These are phyloP conservation scores for Cromileptes altivelis DNA, from an alignment of 2,113 vertebrate species.

Conservation along the genomic window DNA sequence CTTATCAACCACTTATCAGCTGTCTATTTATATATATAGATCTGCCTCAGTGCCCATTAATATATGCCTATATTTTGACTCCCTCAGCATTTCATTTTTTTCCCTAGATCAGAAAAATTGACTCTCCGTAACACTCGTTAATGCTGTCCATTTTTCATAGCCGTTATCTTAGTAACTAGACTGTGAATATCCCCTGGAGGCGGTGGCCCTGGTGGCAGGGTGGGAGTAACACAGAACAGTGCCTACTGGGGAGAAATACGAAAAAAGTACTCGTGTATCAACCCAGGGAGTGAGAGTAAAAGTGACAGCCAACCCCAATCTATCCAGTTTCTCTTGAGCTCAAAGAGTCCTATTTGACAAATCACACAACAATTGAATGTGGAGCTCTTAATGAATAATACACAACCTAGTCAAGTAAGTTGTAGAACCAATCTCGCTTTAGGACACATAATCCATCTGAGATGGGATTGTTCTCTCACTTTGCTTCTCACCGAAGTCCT, in stretches of 20 bases:
- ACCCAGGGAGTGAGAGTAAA: slow-evolving; percentile 41
- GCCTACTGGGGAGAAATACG: slow-evolving; percentile 22
- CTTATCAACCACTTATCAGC: slow-evolving; percentile 68
- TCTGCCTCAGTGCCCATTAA: slow-evolving; percentile 63
- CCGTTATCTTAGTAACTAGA: slow-evolving; percentile 67
- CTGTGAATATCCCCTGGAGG: slow-evolving; percentile 62
- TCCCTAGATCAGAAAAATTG: slow-evolving; percentile 65
- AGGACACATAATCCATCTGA: slow-evolving; percentile 62
- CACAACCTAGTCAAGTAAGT: slow-evolving; percentile 61
- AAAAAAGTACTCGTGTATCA: slow-evolving; percentile 21
- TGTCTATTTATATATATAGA: slow-evolving; percentile 53
- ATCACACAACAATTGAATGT: slow-evolving; percentile 66
- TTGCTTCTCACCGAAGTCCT: slow-evolving; percentile 28
- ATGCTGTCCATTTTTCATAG: slow-evolving; percentile 77
- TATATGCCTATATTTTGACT: slow-evolving; percentile 76
- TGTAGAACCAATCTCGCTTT: slow-evolving; percentile 62
- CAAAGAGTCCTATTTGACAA: slow-evolving; percentile 63
- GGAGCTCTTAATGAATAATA: slow-evolving; percentile 72
- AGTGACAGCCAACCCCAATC: slow-evolving; percentile 70
- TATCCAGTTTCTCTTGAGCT: slow-evolving; percentile 64
- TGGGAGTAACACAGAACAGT: slow-evolving; percentile 42
- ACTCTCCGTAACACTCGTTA: slow-evolving; percentile 65
- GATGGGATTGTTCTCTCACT: slow-evolving; percentile 50
- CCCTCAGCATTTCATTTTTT: slow-evolving; percentile 59
- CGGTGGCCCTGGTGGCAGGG: slow-evolving; percentile 42